Base-by-base conservation (phyloP, 2,888 invertebrate species). In the Imbricaverruca yamaguchii region DNA sequence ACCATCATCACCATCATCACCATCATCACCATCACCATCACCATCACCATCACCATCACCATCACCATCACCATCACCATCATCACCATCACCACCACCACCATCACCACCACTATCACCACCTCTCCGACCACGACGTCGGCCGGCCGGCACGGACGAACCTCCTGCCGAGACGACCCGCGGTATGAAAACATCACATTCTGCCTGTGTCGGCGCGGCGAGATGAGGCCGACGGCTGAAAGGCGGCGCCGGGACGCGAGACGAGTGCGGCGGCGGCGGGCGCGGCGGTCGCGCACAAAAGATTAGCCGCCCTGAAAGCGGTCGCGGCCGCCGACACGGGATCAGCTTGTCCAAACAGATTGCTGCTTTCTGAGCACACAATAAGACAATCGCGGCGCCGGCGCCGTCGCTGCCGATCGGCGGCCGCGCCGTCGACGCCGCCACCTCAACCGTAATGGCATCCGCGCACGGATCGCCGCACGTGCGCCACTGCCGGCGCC, bases 331-430 rank as follows among this genome's bases (percentile, higher is more conserved):
- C 8, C 39, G 69, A 7, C 69, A 9, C 69, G 12, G 39, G 39
- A 39, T 39, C 39, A 39, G 69, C 69, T 69, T 69, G 69, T 69
- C 69, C 69, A 69, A 69, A 69, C 69, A 69, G 69, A 69, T 69
- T 25, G 69, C 69, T 39, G 69, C 39, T 69, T 69, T 69, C 69
- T 69, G 69, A 69, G 69, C 39, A 69, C 69, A 69, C 69, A 69
- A 69, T 69, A 69, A 69, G 69, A 69, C 39, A 39, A 69, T 69
- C 15, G 69, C 25, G 69, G 39, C 25, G 69, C 8, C 39, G 21
- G 23, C 15, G 69, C 25, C 39, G 69, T 69, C 69, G 69, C 39
- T 15, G 39, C 25, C 25, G 69, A 69, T 69, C 69, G 69, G 13
- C 39, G 12, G 69, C 69, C 6, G 25, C 9, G 9, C n/a, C n/a